Evolutionary conservation across 2,797 vertebrate species (phyloP), one percentile per base, ranked within the genome.

Genomic region (Thalassophryne amazonica): DNA sequence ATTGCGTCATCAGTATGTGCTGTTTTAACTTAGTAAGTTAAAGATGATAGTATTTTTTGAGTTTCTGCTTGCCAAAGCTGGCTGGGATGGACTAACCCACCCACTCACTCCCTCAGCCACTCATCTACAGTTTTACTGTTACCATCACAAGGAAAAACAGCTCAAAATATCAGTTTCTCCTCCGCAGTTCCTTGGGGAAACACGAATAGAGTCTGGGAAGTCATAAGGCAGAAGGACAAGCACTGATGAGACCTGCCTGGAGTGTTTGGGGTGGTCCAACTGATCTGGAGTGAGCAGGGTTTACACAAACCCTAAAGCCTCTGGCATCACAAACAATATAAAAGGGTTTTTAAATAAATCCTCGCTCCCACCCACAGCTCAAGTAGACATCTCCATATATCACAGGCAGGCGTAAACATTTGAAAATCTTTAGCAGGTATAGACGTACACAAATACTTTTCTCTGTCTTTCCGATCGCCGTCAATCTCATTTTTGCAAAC

Each of bases 341-440:
- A 66, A 60, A 53, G 59, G 62, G 65, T 48, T 53, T 48, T 78
- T 45, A 66, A 65, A 68, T 55, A 64, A 69, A 68, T 66, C 60
- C 54, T 21, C 31, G 7, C 31, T 59, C 45, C 56, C 50, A 11
- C 33, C 42, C 56, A 49, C 1, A 30, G 24, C 10, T 39, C 2
- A 23, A 24, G 16, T 17, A 41, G 38, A 62, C 42, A 33, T 1
- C 45, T 25, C 27, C 46, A 49, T 51, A 56, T 33, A 67, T 54
- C 58, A 64, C 53, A 41, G 28, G 19, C 10, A 1, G 13, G 30
- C 7, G 14, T 12, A 27, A 40, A 57, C 33, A 29, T 59, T 55
- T 54, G 65, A 69, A n/a, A 76, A 74, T 64, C 69, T 66, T 49
- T 7, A 53, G 54, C 53, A 20, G 31, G 17, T 45, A 31, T 10